These are phyloP conservation scores for Heliconius melpomene DNA, from an alignment of 1,140 invertebrate genomes.

Conservation along the genomic window DNA sequence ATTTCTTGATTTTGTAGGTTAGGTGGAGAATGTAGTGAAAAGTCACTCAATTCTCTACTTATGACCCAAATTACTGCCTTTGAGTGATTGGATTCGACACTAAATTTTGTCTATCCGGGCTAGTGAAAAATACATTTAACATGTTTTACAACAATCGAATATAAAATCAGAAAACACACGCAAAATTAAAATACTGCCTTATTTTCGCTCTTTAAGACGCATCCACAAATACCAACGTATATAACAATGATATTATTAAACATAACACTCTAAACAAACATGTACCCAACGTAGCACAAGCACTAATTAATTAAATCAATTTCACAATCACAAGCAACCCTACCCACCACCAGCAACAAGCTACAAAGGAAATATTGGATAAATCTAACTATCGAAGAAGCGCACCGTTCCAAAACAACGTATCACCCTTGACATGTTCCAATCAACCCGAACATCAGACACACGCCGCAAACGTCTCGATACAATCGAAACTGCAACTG, in stretches of 20 bases:
- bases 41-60: too few relatives aligned
- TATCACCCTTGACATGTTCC: conserved; percentile 70
- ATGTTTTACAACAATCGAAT: too few relatives aligned
- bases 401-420: conserved; percentile 61
- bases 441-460: conserved; percentile 71
- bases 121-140: too few relatives aligned
- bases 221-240: too few relatives aligned
- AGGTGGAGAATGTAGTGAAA: neutral
- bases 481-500: conserved; percentile 77
- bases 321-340: neutral
- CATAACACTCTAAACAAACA: neutral
- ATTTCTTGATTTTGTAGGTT: neutral
- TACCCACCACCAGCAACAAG: neutral
- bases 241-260: too few relatives aligned
- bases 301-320: conserved; percentile 5
- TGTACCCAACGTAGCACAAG: neutral
- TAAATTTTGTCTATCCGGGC: too few relatives aligned
- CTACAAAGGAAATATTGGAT: conserved; percentile 11
- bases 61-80: too few relatives aligned
- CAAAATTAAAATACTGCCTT: too few relatives aligned
- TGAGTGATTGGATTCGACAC: too few relatives aligned
- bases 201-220: too few relatives aligned
- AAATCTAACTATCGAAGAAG: conserved; percentile 43
- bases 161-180: too few relatives aligned
- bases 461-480: conserved; percentile 73